These are phyloP conservation scores for Drosophila testacea DNA, from an alignment of 2,888 invertebrate genomes.

Conservation along the genomic window DNA sequence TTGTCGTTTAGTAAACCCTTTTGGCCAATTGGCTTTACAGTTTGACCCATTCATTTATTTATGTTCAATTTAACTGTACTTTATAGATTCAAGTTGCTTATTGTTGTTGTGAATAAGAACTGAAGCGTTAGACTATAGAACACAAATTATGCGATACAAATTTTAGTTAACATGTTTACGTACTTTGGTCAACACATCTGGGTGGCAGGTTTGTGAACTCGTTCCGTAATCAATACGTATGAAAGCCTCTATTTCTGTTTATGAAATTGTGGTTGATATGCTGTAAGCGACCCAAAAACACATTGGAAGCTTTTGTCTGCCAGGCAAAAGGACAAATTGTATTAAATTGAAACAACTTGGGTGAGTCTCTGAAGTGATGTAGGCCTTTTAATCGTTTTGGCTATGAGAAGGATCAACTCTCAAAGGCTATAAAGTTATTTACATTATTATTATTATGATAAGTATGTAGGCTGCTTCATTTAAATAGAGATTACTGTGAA, in stretches of 20 bases:
- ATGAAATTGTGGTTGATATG: conserved; percentile 1
- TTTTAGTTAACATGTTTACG: conserved; percentile 31
- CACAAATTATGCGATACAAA: conserved; percentile 30
- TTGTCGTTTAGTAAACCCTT: conserved; percentile 26
- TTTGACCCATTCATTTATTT: conserved; percentile 20
- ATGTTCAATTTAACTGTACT: conserved; percentile 17
- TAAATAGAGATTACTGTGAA: not conserved
- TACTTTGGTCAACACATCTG: conserved; percentile 10
- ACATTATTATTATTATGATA: not conserved
- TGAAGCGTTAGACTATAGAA: conserved; percentile 17
- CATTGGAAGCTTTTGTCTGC: conserved; percentile 2
- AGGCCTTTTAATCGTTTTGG: not conserved
- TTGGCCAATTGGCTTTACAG: conserved; percentile 33
- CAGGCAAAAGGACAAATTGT: conserved; percentile 9
- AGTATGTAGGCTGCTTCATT: not conserved
- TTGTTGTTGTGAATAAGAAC: conserved; percentile 11
- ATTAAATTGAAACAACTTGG: conserved; percentile 18
- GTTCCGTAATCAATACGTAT: conserved; percentile 36
- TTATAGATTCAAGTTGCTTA: conserved; percentile 9
- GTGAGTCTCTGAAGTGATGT: not conserved
- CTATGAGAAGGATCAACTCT: not conserved
- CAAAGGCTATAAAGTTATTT: not conserved
- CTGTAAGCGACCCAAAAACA: not conserved
- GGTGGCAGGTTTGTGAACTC: conserved; percentile 26
- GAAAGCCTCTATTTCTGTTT: not conserved